Evolutionary conservation across 1,140 invertebrate genomes (phyloP), one percentile per base, ranked within the genome.

Genomic region (Meloidogyne exigua): DNA sequence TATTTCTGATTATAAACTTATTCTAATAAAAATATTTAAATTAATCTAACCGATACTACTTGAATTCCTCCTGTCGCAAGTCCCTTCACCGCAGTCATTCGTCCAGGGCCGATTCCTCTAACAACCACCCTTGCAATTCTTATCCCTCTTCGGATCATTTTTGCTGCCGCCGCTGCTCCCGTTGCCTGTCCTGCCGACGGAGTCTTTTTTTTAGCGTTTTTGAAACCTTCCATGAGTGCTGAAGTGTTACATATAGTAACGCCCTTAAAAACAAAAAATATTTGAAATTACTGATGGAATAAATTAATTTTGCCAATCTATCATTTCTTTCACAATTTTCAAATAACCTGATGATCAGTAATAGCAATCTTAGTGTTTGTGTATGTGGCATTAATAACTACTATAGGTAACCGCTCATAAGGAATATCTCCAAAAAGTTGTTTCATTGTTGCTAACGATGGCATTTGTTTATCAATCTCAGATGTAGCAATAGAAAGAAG

Each of bases 171-270:
- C 77, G 90, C 91, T 44, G 95, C 91, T 23, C 93, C 95, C 70
- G 94, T 93, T 44, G 94, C 92, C 89, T 98, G 95, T 18, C 94
- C 95, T 65, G 95, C 95, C 83, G 97, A 92, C 88, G 95, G 96
- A 11, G 95, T 97, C 76, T 94, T 95, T 89, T 97, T 97, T 80
- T 92, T 92, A 4, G 94, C 92, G 89, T 96, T 94, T 88, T 95
- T 96, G 85, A 95, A 98, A 28, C 95, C 95, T 89, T 97, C 95
- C 76, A 92, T 94, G 93, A 90, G 93, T 92, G 9, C 92, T 91
- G 71, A 92, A 88, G 18, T 92, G 89, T 5, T 91, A 13, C 76
- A 82, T 36, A 87, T 78, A 15, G 68, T 49, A 44, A 81, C 68
- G 44, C 72, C 49, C 80, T 23, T 18, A 21, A 39, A 13, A 39